Conservation (phyloP, 2,113 vertebrate genomes). For the Cepphus grylle region DNA sequence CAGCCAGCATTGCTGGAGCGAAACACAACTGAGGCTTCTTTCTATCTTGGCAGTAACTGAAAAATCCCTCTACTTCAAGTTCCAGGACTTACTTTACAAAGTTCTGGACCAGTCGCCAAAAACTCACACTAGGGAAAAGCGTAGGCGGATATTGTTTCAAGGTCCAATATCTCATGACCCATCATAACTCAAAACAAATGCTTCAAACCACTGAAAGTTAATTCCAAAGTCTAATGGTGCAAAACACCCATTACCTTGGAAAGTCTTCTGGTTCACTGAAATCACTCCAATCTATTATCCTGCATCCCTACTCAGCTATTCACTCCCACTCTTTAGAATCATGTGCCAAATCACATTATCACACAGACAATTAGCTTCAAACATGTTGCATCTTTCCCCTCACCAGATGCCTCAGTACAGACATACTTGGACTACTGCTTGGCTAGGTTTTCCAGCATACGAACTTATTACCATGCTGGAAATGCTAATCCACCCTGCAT, state of each 20-base stretch:
- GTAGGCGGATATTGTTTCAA: conserved; percentile 58
- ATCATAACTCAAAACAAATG: conserved; percentile 67
- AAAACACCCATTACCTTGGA: conserved; percentile 30
- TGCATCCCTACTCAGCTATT: conserved; percentile 3
- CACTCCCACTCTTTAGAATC: conserved; percentile 10
- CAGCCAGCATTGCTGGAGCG: neutral
- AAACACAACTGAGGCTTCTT: conserved; percentile 53
- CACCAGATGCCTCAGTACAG: neutral
- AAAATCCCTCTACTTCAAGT: conserved; percentile 53
- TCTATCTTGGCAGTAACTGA: conserved; percentile 47
- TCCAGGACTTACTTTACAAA: conserved; percentile 57
- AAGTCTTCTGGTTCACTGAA: neutral
- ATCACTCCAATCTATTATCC: neutral
- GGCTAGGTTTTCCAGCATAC: neutral
- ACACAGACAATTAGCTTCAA: conserved; percentile 2
- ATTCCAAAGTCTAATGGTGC: conserved; percentile 23
- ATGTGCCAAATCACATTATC: conserved; percentile 30
- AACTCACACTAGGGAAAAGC: conserved; percentile 54
- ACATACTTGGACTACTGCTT: conserved; percentile 48
- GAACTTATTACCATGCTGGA: neutral
- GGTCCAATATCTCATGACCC: conserved; percentile 64
- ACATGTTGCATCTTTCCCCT: neutral
- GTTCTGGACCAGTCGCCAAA: conserved; percentile 46
- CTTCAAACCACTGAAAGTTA: conserved; percentile 61
- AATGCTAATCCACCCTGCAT: neutral